Base-by-base conservation (phyloP, 2,113 vertebrate species). In the Vanacampus margaritifer region DNA sequence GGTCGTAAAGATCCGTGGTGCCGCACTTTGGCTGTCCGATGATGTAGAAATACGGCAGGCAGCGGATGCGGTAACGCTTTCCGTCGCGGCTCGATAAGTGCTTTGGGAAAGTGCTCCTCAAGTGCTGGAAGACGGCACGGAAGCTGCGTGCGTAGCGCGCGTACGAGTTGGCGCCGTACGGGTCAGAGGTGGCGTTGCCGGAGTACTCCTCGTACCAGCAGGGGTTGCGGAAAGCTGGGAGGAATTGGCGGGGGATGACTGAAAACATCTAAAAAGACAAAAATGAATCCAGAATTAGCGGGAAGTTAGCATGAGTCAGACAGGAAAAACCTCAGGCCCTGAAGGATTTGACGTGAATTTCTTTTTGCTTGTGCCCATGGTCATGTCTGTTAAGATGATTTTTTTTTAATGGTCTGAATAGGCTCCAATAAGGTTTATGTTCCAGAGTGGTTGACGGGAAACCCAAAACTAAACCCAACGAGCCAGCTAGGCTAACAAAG, bases 11-110 rank as follows among this genome's bases (percentile, higher is more conserved):
- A 82, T 99, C 97, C 0, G 97, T 99, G 0, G 97, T 99, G 64
- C 97, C 97, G 0, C 97, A 99, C 83, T 99, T 99, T 54, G 97
- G 97, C 73, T 99, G 97, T 14, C 97, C 97, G 1, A 99, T 95
- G 89, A 99, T 96, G 79, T 98, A 99, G 86, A 99, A 99, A 72
- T 91, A 94, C 0, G 97, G 97, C 21, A 99, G 93, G 72, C 96
- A 99, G 36, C 96, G 95, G 56, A 98, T 87, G 64, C 97, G 94
- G 74, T 94, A 95, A 68, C 89, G 86, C 28, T 87, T 92, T 21
- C 91, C 93, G 0, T 84, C 84, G 0, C 73, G 89, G 17, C 89
- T 92, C 13, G 92, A 84, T 84, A 99, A 83, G 82, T 95, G 94
- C 79, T 92, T 92, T 79, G 90, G 93, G 81, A 99, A 98, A 21